Percentiles rank a stretch among this genome's conserved stretches.
phyloP scores from a whole-genome alignment of 2,113 vertebrate genomes.

The Apaloderma vittatum region DNA sequence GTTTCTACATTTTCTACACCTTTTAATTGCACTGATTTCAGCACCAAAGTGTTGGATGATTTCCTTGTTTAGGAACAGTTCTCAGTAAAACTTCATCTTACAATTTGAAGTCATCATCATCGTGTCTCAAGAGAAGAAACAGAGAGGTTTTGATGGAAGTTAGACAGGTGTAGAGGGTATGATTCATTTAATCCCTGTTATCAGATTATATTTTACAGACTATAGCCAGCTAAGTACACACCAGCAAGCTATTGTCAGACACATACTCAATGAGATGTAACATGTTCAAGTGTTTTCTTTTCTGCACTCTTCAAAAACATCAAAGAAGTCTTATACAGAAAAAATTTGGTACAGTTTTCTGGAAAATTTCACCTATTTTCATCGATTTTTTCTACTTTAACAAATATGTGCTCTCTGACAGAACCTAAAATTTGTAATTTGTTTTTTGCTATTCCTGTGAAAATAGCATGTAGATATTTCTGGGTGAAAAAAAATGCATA shows the following conservation, averaged over 20 bases:
- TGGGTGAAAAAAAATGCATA: no score
- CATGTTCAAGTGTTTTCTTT: not conserved
- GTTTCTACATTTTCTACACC: not conserved
- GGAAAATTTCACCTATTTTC: not conserved
- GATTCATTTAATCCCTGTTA: not conserved
- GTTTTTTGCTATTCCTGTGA: not conserved
- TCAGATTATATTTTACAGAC: not conserved
- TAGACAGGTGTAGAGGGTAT: not conserved
- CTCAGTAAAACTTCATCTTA: not conserved
- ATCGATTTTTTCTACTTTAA: not conserved
- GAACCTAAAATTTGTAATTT: not conserved
- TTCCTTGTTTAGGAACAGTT: not conserved
- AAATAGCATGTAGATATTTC: not conserved
- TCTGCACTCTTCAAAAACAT: not conserved
- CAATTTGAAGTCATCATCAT: no score
- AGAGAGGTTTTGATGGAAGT: not conserved
- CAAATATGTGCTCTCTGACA: rapidly evolving
- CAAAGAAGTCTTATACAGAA: rapidly evolving
- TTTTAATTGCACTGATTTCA: not conserved
- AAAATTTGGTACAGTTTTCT: not conserved
- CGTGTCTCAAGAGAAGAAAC: not conserved
- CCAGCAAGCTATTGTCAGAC: not conserved
- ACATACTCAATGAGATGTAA: not conserved
- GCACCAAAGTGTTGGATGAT: not conserved
- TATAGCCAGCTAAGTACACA: not conserved